Conservation (phyloP, 2,888 invertebrate species). For the Allolobophora icterica region DNA sequence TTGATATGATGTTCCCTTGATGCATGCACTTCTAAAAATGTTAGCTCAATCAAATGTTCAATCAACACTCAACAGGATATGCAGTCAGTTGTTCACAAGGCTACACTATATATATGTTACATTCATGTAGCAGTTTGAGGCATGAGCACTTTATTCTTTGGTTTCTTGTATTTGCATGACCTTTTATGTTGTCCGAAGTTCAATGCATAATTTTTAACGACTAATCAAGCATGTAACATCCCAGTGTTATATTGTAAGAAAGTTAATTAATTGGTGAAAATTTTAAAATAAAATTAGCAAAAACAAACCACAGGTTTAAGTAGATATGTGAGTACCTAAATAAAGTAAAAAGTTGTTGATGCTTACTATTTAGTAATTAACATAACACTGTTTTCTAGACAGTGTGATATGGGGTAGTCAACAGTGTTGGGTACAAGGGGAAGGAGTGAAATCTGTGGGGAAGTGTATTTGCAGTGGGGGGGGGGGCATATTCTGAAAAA, state of each 20-base stretch:
- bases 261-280: neutral
- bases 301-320: neutral
- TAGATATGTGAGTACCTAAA: neutral
- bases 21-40: neutral
- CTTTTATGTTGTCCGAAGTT: neutral
- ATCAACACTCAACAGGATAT: neutral
- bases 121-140: neutral
- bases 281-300: neutral
- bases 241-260: slow-evolving; percentile 13
- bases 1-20: neutral
- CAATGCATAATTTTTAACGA: neutral
- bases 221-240: neutral
- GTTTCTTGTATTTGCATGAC: neutral
- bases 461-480: neutral
- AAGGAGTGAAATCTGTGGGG: neutral
- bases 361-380: neutral
- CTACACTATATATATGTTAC: neutral
- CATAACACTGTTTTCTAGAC: neutral
- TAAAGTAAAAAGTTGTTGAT: neutral
- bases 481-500: neutral
- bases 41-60: neutral
- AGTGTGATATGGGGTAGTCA: neutral
- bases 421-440: too few species aligned
- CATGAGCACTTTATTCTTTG: neutral
- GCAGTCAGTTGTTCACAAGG: neutral